Evolutionary conservation across 2,888 invertebrate species (phyloP).

Genomic region (Aleiodes testaceus): DNA sequence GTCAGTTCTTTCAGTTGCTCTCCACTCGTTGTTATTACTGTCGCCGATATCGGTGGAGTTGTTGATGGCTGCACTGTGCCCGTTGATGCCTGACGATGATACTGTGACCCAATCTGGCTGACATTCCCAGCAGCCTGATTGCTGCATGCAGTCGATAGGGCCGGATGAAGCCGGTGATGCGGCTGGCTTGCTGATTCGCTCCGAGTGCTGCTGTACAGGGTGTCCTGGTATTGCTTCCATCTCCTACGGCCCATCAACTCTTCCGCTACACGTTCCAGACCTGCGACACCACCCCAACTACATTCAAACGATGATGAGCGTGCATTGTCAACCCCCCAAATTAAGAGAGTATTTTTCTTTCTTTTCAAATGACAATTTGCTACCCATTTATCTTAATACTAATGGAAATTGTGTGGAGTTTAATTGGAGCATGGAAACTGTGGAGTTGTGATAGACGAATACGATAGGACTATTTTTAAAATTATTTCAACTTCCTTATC

Average conservation of each 20-base stretch:
- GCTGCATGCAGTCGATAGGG: slow-evolving; percentile 60
- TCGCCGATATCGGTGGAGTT: slow-evolving; percentile 46
- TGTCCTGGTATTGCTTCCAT: slow-evolving; percentile 95
- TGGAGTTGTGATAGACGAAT: slow-evolving; percentile 54
- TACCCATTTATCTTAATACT: no score
- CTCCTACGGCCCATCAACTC: slow-evolving; percentile 97
- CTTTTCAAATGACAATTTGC: no score
- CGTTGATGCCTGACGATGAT: slow-evolving; percentile 56
- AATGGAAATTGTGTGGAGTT: background rate
- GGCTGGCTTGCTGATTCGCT: slow-evolving; percentile 68
- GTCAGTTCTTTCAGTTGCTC: slow-evolving; percentile 55
- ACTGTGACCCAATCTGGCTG: slow-evolving; percentile 56
- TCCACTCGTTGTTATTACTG: slow-evolving; percentile 47
- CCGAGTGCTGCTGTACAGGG: slow-evolving; percentile 74
- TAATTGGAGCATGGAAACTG: slow-evolving; percentile 7
- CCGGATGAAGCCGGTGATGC: slow-evolving; percentile 65
- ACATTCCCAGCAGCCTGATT: slow-evolving; percentile 52
- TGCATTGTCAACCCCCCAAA: slow-evolving; percentile 80
- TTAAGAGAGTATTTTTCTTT: background rate
- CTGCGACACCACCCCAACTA: slow-evolving; percentile 76
- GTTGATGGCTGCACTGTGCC: slow-evolving; percentile 48
- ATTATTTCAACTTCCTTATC: slow-evolving; percentile 61
- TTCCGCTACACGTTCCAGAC: slow-evolving; percentile 96
- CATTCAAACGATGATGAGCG: slow-evolving; percentile 68
- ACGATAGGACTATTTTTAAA: slow-evolving; percentile 54